A percentile compares a stretch with the other conserved stretches of the same genome.
Conservation (phyloP, 2,113 vertebrate genomes). For the Atractosteus spatula region DNA sequence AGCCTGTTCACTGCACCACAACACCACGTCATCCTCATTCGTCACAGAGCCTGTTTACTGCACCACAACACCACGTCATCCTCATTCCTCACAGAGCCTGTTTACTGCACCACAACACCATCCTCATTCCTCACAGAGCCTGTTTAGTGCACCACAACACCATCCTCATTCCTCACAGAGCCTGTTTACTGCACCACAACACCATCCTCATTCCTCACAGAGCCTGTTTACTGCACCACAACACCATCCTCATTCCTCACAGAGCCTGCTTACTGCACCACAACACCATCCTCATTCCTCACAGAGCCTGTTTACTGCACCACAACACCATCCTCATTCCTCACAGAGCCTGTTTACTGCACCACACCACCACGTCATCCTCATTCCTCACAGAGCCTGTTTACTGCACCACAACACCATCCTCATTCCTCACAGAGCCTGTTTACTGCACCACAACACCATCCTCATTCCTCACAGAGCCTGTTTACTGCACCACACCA, state of each 20-base stretch:
- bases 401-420: constrained; percentile 64
- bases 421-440: constrained; percentile 58
- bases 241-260: neutral
- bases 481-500: constrained; percentile 74
- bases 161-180: constrained; percentile 50
- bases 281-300: neutral
- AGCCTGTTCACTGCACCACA: too few relatives aligned
- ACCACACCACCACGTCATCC: neutral
- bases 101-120: too few relatives aligned
- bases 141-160: too few relatives aligned
- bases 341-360: constrained; percentile 81
- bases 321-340: neutral
- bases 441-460: constrained; percentile 69
- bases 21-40: too few relatives aligned
- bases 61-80: too few relatives aligned
- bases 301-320: constrained; percentile 82
- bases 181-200: constrained; percentile 77
- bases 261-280: constrained; percentile 82
- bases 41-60: too few relatives aligned
- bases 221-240: constrained; percentile 78
- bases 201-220: constrained; percentile 46
- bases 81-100: too few relatives aligned
- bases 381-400: constrained; percentile 64
- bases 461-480: constrained; percentile 48
- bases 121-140: too few relatives aligned